phyloP scores from a whole-genome alignment of 2,113 vertebrate genomes.

The Cololabis saira region DNA sequence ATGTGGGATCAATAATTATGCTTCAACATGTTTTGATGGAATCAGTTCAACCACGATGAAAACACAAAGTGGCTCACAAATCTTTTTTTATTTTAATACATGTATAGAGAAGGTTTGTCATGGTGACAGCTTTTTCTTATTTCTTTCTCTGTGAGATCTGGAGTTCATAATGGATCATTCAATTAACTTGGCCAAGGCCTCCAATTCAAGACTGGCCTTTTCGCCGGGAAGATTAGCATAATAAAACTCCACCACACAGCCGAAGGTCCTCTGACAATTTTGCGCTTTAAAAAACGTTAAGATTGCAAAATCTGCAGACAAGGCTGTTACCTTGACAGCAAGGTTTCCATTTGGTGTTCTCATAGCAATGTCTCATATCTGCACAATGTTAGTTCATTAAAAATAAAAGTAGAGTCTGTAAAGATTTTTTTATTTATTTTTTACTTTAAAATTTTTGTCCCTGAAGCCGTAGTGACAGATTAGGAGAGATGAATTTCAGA shows the following conservation, averaged over 20 bases:
- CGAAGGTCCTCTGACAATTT: constrained; percentile 48
- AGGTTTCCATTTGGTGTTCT: constrained; percentile 10
- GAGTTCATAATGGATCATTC: constrained; percentile 62
- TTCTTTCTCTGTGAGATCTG: constrained; percentile 41
- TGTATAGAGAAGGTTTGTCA: constrained; percentile 10
- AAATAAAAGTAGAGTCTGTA: constrained; percentile 14
- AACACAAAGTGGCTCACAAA: constrained; percentile 9
- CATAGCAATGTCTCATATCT: constrained; percentile 20
- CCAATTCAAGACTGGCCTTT: constrained; percentile 60
- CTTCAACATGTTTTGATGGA: background rate
- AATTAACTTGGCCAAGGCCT: constrained; percentile 70
- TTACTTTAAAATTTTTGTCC: constrained; percentile 1
- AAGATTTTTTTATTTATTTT: background rate
- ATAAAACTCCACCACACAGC: constrained; percentile 65
- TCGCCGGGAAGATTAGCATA: constrained; percentile 72
- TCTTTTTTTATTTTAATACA: constrained; percentile 1
- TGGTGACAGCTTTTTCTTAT: constrained; percentile 28
- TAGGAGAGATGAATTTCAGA: background rate
- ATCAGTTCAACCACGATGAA: constrained; percentile 16
- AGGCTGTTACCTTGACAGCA: constrained; percentile 32
- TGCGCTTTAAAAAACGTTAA: constrained; percentile 45
- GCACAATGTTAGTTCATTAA: constrained; percentile 9
- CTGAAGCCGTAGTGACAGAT: constrained; percentile 1
- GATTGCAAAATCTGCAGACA: constrained; percentile 38
- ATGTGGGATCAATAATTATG: no score